A percentile compares a stretch with the other conserved stretches of the same genome.
Evolutionary conservation across 2,888 invertebrate genomes (phyloP).

Genomic region (Netelia fuscicornis): DNA sequence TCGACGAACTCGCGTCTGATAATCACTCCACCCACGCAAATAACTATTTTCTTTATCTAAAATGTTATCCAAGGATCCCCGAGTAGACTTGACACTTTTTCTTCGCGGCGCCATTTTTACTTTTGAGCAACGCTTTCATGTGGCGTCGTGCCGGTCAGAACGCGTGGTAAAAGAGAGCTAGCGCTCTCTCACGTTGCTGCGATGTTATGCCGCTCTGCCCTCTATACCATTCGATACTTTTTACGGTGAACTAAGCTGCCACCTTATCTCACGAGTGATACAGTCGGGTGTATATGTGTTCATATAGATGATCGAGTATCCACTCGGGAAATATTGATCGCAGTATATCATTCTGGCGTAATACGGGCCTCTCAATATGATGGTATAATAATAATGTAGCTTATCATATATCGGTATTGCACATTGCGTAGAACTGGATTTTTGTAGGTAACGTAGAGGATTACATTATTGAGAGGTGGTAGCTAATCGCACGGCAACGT

Average conservation of each 20-base stretch:
- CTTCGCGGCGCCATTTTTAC: constrained; percentile 81
- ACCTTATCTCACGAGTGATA: too few relatives aligned
- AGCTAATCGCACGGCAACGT: not conserved
- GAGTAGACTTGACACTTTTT: constrained; percentile 73
- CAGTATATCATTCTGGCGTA: too few relatives aligned
- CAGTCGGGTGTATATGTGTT: too few relatives aligned
- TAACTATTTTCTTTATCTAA: constrained; percentile 79
- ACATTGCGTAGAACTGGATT: not conserved
- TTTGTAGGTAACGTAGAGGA: not conserved
- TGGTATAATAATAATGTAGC: too few relatives aligned
- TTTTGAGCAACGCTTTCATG: constrained; percentile 61
- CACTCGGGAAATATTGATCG: too few relatives aligned
- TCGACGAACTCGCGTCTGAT: constrained; percentile 77
- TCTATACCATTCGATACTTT: too few relatives aligned
- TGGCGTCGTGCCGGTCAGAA: constrained; percentile 15
- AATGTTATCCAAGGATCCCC: constrained; percentile 65
- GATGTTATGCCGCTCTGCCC: too few relatives aligned
- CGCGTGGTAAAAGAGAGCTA: too few relatives aligned
- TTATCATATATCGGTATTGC: not conserved
- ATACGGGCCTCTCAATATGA: too few relatives aligned
- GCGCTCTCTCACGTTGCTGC: too few relatives aligned
- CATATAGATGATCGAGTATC: too few relatives aligned
- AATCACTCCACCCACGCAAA: constrained; percentile 79
- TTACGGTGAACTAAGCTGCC: too few relatives aligned
- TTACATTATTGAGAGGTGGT: not conserved